These are phyloP conservation scores for Nyctalus aviator DNA, from an alignment of 2,797 vertebrate genomes.

Conservation along the genomic window DNA sequence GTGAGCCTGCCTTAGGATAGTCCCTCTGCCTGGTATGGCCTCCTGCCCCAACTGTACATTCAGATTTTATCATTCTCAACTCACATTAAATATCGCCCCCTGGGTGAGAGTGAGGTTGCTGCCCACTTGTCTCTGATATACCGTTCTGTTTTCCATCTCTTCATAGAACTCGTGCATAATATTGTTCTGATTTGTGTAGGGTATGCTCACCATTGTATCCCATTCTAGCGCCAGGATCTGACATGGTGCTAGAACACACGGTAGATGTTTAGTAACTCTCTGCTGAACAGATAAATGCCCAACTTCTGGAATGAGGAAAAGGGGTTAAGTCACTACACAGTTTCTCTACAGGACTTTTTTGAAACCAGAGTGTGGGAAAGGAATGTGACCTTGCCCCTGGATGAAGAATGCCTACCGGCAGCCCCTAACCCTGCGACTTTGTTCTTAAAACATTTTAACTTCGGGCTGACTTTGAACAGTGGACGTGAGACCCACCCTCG, in stretches of 20 bases:
- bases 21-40: neutral
- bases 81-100: neutral
- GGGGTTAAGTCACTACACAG: neutral
- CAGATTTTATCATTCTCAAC: neutral
- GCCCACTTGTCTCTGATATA: neutral
- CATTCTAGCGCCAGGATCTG: neutral
- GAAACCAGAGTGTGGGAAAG: slow-evolving; percentile 63
- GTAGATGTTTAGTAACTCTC: neutral
- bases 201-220: neutral
- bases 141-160: neutral
- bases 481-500: slow-evolving; percentile 66
- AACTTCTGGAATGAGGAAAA: slow-evolving; percentile 37
- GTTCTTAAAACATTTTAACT: slow-evolving; percentile 66
- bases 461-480: slow-evolving; percentile 53
- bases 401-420: slow-evolving; percentile 47
- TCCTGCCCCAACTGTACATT: neutral
- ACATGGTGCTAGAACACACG: neutral
- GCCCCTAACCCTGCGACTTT: slow-evolving; percentile 33
- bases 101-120: neutral
- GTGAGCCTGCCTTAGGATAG: neutral
- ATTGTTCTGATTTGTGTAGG: slow-evolving; percentile 8
- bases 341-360: slow-evolving; percentile 20
- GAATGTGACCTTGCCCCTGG: slow-evolving; percentile 45
- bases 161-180: neutral
- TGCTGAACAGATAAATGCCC: neutral